Percentiles rank a stretch among this genome's conserved stretches.
These are phyloP conservation scores for Myotis pilosus DNA, from an alignment of 2,797 vertebrate species.

Conservation along the genomic window DNA sequence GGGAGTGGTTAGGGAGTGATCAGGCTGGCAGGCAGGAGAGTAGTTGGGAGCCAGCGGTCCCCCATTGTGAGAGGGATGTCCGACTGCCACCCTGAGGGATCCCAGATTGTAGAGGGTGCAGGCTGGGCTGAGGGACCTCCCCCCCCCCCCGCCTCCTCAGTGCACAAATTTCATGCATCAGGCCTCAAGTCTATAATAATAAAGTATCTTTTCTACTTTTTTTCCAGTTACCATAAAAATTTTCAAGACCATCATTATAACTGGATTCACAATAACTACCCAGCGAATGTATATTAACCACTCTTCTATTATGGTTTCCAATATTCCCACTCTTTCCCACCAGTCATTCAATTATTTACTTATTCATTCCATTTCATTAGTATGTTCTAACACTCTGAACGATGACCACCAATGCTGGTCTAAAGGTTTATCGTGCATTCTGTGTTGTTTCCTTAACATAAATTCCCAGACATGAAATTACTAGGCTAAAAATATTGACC, in stretches of 20 bases:
- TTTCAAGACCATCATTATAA: neutral
- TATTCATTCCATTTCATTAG: neutral
- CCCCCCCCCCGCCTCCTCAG: no score
- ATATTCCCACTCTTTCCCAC: neutral
- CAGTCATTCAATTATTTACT: neutral
- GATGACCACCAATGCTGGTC: neutral
- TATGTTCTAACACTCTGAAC: neutral
- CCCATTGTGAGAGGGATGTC: no score
- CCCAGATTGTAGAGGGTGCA: no score
- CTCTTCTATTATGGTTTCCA: neutral
- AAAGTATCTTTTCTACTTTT: neutral
- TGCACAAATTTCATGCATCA: no score
- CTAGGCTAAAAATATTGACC: neutral
- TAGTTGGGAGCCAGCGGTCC: no score
- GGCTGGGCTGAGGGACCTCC: no score
- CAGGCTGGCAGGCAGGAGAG: no score
- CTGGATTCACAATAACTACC: neutral
- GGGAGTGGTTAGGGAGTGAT: no score
- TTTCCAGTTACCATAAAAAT: neutral
- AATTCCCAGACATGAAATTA: constrained; percentile 18
- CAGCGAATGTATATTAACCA: constrained; percentile 4
- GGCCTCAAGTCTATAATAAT: neutral
- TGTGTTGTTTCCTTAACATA: neutral
- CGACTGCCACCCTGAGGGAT: no score
- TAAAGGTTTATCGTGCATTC: neutral